Percentiles rank a stretch among this genome's conserved stretches.
These are phyloP conservation scores for Epistrophe grossulariae DNA, from an alignment of 2,888 invertebrate genomes.

Conservation along the genomic window DNA sequence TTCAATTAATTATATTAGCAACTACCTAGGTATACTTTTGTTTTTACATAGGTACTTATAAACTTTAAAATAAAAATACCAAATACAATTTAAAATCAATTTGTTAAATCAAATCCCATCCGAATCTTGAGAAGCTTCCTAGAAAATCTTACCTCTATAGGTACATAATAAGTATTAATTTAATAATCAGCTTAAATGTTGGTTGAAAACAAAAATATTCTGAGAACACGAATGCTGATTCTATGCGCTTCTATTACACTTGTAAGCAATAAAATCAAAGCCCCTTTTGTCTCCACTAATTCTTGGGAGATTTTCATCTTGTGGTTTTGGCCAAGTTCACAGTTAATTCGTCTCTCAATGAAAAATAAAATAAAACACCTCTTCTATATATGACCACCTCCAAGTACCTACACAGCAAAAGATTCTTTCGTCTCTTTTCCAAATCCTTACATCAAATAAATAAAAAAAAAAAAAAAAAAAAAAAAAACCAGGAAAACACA, in stretches of 20 bases:
- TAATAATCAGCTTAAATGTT: neutral
- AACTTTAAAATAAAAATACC: too few species aligned
- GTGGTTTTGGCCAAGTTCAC: conserved; percentile 3
- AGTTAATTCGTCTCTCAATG: conserved; percentile 35
- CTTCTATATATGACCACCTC: conserved; percentile 7
- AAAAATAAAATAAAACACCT: conserved; percentile 23
- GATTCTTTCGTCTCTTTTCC: conserved; percentile 29
- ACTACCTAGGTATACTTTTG: too few species aligned
- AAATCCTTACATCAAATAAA: conserved; percentile 56
- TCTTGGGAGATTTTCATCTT: conserved; percentile 13
- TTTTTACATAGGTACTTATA: too few species aligned
- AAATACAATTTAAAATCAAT: too few species aligned
- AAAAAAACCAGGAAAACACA: conserved; percentile 45
- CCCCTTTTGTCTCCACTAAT: neutral
- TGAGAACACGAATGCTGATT: neutral
- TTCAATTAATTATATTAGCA: too few species aligned
- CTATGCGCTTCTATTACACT: neutral
- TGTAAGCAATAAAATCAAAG: conserved; percentile 7
- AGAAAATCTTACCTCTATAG: too few species aligned
- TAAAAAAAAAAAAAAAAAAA: conserved; percentile 24
- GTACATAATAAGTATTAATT: neutral
- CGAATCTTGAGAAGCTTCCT: too few species aligned
- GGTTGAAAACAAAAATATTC: neutral
- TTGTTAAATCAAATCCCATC: too few species aligned
- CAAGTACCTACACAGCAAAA: neutral